These are phyloP conservation scores for Scelioninae gen. 2 DNA, from an alignment of 2,888 invertebrate genomes.

Conservation along the genomic window DNA sequence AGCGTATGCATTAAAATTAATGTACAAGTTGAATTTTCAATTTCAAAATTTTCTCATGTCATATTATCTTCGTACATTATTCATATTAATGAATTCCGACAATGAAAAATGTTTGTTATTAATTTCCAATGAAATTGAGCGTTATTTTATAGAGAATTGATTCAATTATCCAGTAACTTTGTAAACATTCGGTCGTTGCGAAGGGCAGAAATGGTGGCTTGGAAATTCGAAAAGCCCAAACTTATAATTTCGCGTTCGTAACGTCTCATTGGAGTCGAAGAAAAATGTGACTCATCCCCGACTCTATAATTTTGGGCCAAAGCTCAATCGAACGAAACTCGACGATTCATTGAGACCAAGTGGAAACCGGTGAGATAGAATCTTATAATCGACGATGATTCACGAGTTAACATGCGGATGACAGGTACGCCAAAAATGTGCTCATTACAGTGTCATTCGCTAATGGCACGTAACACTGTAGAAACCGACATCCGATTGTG, in stretches of 20 bases:
- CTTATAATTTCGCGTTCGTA: constrained; percentile 45
- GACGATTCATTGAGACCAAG: constrained; percentile 28
- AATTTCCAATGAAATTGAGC: too few species aligned
- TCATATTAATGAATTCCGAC: too few species aligned
- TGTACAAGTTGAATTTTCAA: too few species aligned
- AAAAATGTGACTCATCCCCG: constrained; percentile 45
- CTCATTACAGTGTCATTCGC: constrained; percentile 21
- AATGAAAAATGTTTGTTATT: too few species aligned
- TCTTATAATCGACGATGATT: constrained; percentile 34
- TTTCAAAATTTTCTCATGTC: too few species aligned
- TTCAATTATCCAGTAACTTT: too few species aligned
- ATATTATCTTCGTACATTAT: too few species aligned
- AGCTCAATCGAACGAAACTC: constrained; percentile 11
- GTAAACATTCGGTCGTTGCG: constrained; percentile 27
- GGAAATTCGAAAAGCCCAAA: constrained; percentile 16
- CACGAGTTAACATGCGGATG: constrained; percentile 12
- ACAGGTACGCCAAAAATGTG: constrained; percentile 28
- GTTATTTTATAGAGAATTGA: too few species aligned
- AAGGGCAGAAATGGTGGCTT: constrained; percentile 6
- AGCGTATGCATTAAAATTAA: too few species aligned
- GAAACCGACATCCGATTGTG: background rate
- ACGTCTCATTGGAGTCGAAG: constrained; percentile 20
- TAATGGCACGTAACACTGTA: background rate
- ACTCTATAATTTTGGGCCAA: constrained; percentile 36
- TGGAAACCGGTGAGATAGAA: constrained; percentile 14